Conservation (phyloP, 2,113 vertebrate genomes). For the Eurypyga helias region DNA sequence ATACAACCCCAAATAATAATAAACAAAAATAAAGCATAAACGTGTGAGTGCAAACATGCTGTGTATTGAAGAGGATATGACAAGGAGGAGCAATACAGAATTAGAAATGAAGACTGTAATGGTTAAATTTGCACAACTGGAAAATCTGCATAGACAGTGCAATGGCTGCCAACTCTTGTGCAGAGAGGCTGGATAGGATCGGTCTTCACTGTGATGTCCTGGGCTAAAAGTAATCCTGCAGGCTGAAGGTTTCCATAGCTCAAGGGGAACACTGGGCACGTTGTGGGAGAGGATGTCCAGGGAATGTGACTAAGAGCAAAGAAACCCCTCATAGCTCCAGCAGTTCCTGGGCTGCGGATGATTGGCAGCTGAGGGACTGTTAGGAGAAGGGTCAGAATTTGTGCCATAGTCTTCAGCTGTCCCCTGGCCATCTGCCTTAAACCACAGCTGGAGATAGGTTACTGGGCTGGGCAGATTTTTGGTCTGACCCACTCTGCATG, state of each 20-base stretch:
- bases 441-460: not conserved
- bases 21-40: not conserved
- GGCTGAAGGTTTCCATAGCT: not conserved
- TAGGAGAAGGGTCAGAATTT: not conserved
- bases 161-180: not conserved
- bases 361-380: not conserved
- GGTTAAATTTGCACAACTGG: not conserved
- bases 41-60: not conserved
- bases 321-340: not conserved
- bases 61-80: not conserved
- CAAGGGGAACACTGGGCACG: fast-evolving
- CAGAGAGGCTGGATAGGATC: not conserved
- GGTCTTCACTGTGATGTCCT: fast-evolving
- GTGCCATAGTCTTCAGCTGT: not conserved
- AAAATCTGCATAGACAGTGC: not conserved
- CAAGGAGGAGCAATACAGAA: not conserved
- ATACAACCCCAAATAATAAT: not conserved
- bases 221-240: not conserved
- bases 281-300: not conserved
- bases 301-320: not conserved
- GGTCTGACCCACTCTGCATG: not conserved
- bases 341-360: not conserved
- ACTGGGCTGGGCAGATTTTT: not conserved
- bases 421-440: not conserved
- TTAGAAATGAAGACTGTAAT: not conserved